A percentile compares a stretch with the other conserved stretches of the same genome.
Conservation (phyloP, 2,113 vertebrate species). For the Barbus barbus region DNA sequence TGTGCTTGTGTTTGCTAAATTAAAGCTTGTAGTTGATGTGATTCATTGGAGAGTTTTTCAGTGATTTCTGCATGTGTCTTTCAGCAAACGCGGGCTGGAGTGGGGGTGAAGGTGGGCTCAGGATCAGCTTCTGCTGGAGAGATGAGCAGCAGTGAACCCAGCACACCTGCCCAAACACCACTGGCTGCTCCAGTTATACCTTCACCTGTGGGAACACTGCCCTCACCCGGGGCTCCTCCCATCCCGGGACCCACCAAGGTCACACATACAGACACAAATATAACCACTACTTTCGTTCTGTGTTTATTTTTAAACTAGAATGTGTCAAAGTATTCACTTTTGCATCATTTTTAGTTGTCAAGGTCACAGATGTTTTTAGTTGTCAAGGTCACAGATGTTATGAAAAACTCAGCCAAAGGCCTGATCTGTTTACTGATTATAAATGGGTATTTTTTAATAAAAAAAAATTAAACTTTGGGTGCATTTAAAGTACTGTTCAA, state of each 20-base stretch:
- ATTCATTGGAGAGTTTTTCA: neutral
- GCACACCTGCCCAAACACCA: constrained; percentile 92
- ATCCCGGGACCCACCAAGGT: constrained; percentile 88
- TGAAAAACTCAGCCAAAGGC: neutral
- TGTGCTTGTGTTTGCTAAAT: neutral
- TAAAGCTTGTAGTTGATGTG: neutral
- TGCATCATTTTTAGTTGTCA: neutral
- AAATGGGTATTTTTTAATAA: neutral
- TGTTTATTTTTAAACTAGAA: neutral
- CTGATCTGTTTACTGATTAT: neutral
- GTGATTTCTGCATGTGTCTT: constrained; percentile 17
- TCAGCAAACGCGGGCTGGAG: constrained; percentile 43
- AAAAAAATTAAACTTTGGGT: neutral
- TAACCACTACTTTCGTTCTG: neutral
- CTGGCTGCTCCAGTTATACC: constrained; percentile 90
- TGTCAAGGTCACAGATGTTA: neutral
- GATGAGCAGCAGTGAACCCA: constrained; percentile 97
- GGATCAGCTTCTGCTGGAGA: constrained; percentile 87
- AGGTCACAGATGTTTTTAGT: no score
- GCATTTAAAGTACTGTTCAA: neutral
- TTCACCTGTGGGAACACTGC: constrained; percentile 73
- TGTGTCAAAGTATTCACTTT: neutral
- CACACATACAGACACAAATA: constrained; percentile 23
- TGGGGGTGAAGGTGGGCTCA: constrained; percentile 70
- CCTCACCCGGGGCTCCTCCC: constrained; percentile 80